Conservation (phyloP, 2,888 invertebrate genomes). For the Ptilodon capucinus region DNA sequence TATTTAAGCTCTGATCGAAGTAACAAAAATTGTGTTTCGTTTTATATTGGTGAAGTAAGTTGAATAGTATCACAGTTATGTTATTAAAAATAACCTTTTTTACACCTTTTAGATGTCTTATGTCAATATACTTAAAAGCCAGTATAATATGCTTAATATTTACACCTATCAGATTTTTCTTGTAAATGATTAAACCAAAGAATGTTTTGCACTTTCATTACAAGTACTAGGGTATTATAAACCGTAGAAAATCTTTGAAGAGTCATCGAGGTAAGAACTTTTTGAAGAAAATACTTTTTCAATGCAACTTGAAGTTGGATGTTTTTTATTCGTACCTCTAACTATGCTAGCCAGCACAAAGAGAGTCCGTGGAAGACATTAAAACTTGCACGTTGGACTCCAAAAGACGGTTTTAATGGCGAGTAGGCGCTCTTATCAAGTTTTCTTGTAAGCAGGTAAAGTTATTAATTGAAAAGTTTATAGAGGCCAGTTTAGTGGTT, state of each 20-base stretch:
- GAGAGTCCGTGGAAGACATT: constrained; percentile 61
- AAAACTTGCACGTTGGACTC: constrained; percentile 63
- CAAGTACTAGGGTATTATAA: not conserved
- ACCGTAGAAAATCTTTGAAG: not conserved
- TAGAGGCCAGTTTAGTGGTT: constrained; percentile 13
- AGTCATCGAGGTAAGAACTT: not conserved
- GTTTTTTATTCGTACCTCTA: constrained; percentile 44
- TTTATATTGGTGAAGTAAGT: too few relatives aligned
- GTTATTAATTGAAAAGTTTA: constrained; percentile 36
- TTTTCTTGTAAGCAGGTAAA: constrained; percentile 32
- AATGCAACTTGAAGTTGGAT: constrained; percentile 12
- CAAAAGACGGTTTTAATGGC: constrained; percentile 50
- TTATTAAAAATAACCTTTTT: too few relatives aligned
- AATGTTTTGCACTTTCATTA: not conserved
- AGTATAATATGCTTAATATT: too few relatives aligned
- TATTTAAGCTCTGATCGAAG: too few relatives aligned
- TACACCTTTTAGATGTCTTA: too few relatives aligned
- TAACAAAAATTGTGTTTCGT: too few relatives aligned
- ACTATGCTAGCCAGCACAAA: constrained; percentile 50
- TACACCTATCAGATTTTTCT: too few relatives aligned
- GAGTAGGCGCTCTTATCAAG: constrained; percentile 24
- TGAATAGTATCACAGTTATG: too few relatives aligned
- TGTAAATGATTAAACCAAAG: too few relatives aligned
- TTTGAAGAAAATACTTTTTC: not conserved
- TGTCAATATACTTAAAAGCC: too few relatives aligned